These are phyloP conservation scores for Marcusenius ussheri DNA, from an alignment of 2,113 vertebrate species.

Conservation along the genomic window DNA sequence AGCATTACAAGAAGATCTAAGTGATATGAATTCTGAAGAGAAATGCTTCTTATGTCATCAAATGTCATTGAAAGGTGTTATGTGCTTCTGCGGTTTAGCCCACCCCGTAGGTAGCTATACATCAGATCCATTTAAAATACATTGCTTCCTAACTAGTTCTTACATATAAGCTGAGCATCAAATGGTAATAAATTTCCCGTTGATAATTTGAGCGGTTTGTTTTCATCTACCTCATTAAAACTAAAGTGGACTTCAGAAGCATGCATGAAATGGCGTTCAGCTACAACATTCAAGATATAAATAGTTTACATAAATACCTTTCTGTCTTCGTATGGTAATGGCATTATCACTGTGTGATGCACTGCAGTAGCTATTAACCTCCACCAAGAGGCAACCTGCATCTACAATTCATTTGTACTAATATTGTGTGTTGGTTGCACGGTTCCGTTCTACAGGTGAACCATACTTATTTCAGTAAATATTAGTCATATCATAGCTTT, in stretches of 20 bases:
- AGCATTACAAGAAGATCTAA: not conserved
- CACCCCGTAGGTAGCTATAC: not conserved
- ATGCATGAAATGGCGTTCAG: conserved; percentile 9
- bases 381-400: conserved; percentile 52
- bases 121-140: not conserved
- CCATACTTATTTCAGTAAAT: not conserved
- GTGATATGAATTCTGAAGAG: not conserved
- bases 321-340: not conserved
- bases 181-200: not conserved
- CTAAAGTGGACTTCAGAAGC: not conserved
- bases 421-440: not conserved
- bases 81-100: not conserved
- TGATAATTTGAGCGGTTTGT: not conserved
- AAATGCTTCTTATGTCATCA: not conserved
- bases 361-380: conserved; percentile 31
- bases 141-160: not conserved
- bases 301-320: conserved; percentile 33
- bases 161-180: not conserved
- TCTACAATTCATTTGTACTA: conserved; percentile 13
- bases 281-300: conserved; percentile 25
- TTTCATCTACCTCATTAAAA: conserved; percentile 11
- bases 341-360: not conserved
- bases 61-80: not conserved
- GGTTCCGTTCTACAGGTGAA: not conserved
- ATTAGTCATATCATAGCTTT: not conserved